Conservation (phyloP, 2,113 vertebrate species). For the Pelmatolapia mariae region DNA sequence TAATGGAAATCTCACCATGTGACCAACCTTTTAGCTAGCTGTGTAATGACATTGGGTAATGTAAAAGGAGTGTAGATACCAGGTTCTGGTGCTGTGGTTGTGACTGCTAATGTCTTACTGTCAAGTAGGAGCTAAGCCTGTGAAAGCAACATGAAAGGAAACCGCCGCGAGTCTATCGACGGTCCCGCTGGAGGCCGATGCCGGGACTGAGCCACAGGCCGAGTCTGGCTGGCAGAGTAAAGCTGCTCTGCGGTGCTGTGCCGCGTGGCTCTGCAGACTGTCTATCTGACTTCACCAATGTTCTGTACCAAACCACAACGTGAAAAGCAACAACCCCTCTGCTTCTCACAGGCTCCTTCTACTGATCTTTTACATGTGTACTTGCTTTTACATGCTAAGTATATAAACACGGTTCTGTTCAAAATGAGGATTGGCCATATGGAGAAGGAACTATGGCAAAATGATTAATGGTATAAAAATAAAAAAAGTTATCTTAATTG, state of each 20-base stretch:
- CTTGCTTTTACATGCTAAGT: slow-evolving; percentile 3
- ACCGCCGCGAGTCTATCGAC: neutral
- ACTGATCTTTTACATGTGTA: slow-evolving; percentile 20
- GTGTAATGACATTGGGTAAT: neutral
- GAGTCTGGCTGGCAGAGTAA: slow-evolving; percentile 13
- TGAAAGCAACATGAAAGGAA: slow-evolving; percentile 25
- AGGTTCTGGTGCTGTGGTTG: neutral
- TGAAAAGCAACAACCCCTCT: slow-evolving; percentile 5
- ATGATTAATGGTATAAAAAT: slow-evolving; percentile 40
- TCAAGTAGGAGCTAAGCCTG: slow-evolving; percentile 40
- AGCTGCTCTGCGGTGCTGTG: neutral
- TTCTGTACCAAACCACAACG: slow-evolving; percentile 26
- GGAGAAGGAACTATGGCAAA: slow-evolving; percentile 30
- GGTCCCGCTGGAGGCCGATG: neutral
- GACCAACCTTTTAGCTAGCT: slow-evolving; percentile 8
- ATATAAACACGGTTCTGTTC: neutral
- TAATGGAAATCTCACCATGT: slow-evolving; percentile 12
- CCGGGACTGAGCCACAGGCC: slow-evolving; percentile 19
- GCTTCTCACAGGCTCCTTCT: neutral
- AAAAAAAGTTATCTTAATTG: slow-evolving; percentile 13
- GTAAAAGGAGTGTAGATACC: neutral
- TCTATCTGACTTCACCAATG: slow-evolving; percentile 42
- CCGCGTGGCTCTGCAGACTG: slow-evolving; percentile 29
- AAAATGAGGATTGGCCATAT: slow-evolving; percentile 7
- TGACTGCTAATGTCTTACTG: slow-evolving; percentile 14